phyloP scores from a whole-genome alignment of 2,113 vertebrate species.

The Chionodraco myersi region DNA sequence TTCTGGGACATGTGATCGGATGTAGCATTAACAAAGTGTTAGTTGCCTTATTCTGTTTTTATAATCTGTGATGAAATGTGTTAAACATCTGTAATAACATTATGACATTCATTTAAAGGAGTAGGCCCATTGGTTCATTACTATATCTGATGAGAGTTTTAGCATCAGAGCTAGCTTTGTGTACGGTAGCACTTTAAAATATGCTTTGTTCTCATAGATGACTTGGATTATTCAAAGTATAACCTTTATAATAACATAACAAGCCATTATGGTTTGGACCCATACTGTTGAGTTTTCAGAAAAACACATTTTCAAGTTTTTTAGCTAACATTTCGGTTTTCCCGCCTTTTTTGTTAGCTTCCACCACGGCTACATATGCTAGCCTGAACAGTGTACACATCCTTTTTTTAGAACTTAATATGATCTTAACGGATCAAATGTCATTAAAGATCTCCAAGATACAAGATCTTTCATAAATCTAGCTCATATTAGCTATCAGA shows the following conservation, averaged over 20 bases:
- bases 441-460: background rate
- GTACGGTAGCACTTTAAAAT: background rate
- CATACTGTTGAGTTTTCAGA: background rate
- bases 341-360: background rate
- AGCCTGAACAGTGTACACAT: background rate
- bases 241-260: conserved; percentile 1
- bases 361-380: background rate
- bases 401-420: background rate
- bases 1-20: background rate
- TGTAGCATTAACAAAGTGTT: background rate
- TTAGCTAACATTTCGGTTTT: background rate
- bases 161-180: background rate
- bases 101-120: background rate
- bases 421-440: background rate
- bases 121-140: background rate
- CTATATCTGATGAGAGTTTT: background rate
- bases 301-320: background rate
- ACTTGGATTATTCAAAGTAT: background rate
- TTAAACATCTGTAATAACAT: background rate
- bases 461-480: background rate
- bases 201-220: background rate
- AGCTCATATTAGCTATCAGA: background rate
- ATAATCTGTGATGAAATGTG: background rate
- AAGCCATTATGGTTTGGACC: background rate
- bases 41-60: conserved; percentile 14